These are phyloP conservation scores for Pseudochirops cupreus DNA, from an alignment of 2,797 vertebrate genomes.

Conservation along the genomic window DNA sequence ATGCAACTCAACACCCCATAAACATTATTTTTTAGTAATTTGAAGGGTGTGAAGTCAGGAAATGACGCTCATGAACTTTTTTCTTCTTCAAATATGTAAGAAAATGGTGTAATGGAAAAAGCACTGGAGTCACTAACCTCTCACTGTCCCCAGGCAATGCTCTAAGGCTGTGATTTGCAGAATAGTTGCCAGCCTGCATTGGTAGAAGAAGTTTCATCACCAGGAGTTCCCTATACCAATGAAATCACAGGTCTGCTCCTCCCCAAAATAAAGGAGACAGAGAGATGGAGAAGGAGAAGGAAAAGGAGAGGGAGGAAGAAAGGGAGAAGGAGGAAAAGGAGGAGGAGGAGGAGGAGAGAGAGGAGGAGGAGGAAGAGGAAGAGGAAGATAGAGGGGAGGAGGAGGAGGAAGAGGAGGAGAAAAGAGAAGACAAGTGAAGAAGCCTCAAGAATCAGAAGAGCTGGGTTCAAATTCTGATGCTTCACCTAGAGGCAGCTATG, in stretches of 20 bases:
- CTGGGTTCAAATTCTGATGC: background rate
- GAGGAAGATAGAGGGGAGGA: too few species aligned
- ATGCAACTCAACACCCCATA: background rate
- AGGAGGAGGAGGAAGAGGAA: too few species aligned
- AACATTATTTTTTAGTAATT: conserved; percentile 48
- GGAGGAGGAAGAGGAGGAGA: background rate
- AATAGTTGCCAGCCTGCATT: background rate
- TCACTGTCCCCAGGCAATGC: background rate
- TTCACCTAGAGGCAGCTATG: background rate
- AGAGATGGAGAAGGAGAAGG: background rate
- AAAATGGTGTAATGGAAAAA: background rate
- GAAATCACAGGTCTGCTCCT: background rate
- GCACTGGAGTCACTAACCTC: background rate
- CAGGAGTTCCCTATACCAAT: background rate
- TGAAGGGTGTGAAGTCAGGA: conserved; percentile 23
- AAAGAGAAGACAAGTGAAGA: background rate
- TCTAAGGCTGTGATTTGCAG: background rate
- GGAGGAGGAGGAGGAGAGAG: too few species aligned
- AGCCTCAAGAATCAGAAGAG: background rate
- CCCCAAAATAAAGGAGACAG: background rate
- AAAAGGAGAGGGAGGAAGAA: background rate
- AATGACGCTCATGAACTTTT: conserved; percentile 20
- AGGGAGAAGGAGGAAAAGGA: too few species aligned
- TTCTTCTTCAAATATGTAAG: conserved; percentile 60
- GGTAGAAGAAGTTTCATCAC: background rate